phyloP scores from a whole-genome alignment of 2,113 vertebrate species.

The Dendrocopos noguchii region DNA sequence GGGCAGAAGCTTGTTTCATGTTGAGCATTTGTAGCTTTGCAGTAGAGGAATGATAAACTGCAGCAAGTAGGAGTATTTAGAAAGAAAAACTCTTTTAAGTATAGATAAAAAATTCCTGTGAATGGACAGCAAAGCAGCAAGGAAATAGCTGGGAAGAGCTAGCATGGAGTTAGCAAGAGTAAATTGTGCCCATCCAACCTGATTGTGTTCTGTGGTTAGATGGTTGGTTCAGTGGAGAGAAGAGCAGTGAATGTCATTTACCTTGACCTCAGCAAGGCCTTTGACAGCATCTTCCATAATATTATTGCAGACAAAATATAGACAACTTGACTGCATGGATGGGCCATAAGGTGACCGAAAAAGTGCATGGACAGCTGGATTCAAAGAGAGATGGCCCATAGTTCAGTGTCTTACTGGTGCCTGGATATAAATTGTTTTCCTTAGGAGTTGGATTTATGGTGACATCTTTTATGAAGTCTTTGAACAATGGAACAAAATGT shows the following conservation, averaged over 20 bases:
- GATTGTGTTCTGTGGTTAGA: background rate
- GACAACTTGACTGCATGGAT: background rate
- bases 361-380: background rate
- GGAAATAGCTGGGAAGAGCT: background rate
- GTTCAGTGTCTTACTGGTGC: background rate
- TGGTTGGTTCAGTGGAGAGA: background rate
- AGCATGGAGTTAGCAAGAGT: background rate
- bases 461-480: background rate
- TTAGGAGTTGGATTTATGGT: background rate
- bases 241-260: background rate
- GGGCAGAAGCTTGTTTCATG: background rate
- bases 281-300: background rate
- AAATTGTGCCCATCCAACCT: background rate
- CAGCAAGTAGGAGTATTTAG: background rate
- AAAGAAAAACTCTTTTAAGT: background rate
- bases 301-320: background rate
- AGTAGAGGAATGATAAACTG: background rate
- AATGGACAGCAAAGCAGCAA: background rate
- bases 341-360: background rate
- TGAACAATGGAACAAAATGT: background rate
- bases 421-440: background rate
- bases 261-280: background rate
- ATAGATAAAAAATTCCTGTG: background rate
- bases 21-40: background rate
- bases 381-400: background rate